Base-by-base conservation (phyloP, 2,888 invertebrate species). In the Sphecodes monilicornis region DNA sequence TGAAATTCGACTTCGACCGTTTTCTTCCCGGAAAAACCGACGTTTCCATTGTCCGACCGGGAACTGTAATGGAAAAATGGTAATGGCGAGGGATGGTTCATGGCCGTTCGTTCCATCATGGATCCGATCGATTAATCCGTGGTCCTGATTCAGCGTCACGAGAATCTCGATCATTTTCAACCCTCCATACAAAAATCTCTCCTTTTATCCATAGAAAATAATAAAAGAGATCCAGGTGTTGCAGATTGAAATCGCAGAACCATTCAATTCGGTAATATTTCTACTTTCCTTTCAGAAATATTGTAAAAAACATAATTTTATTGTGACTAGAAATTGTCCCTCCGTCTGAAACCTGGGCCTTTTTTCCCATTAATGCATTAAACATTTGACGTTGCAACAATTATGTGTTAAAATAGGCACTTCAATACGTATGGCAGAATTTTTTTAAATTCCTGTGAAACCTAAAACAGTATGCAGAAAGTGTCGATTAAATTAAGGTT, bases 11-110 rank as follows among this genome's bases (percentile, higher is more conserved):
- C 66, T 78, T 77, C 75, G 73, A 70, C 71, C 69, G 57, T 41
- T 66, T 66, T 36, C 36, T 80, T 84, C 77, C 46, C 36, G 46
- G 82, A 75, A 70, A 36, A 86, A 18, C 74, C 46, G 64, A 46
- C 32, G 43, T 85, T 79, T 85, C 79, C 68, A 87, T 88, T 89
- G 85, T 87, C 69, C 75, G 43, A n/a, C 10, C 36, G 76, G 43
- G 54, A 70, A 84, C 57, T 69, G n/a, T 70, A 64, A 82, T 86
- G 64, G 78, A 32, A 64, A 39, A 50, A 68, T n/a, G 57, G 22
- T 71, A 78, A 64, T 36, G 68, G 41, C 18, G 18, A 18, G 16
- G n/a, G 46, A 43, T 50, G n/a, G 43, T 76, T 71, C 18, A 43
- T 70, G 29, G 41, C 1, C 16, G 43, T 57, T 70, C 50, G 36